These are phyloP conservation scores for Coronaproctus castanopsis DNA, from an alignment of 2,888 invertebrate genomes.

Conservation along the genomic window DNA sequence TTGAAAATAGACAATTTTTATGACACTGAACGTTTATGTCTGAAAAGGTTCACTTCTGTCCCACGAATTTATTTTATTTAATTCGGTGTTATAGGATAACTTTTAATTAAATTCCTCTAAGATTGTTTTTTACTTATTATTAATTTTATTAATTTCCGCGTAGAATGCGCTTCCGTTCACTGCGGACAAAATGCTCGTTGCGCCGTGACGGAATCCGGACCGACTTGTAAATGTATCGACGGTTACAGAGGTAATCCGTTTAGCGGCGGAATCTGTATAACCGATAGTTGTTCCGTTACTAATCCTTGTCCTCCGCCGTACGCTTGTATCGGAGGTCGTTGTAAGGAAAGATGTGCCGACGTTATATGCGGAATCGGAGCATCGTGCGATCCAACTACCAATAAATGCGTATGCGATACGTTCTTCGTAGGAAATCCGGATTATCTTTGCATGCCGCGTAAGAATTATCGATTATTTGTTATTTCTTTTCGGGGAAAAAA, in stretches of 20 bases:
- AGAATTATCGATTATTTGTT: slow-evolving; percentile 28
- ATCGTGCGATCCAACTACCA: slow-evolving; percentile 55
- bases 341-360: slow-evolving; percentile 70
- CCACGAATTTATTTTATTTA: too few species aligned
- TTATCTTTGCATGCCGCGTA: slow-evolving; percentile 75
- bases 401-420: slow-evolving; percentile 67
- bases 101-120: too few species aligned
- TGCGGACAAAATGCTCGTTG: slow-evolving; percentile 79
- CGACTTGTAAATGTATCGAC: slow-evolving; percentile 61
- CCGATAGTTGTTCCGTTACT: slow-evolving; percentile 58
- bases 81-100: too few species aligned
- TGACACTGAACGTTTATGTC: too few species aligned
- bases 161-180: slow-evolving; percentile 57
- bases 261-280: slow-evolving; percentile 64
- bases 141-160: too few species aligned
- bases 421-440: slow-evolving; percentile 78
- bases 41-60: too few species aligned
- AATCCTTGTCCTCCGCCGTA: slow-evolving; percentile 57
- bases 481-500: neutral
- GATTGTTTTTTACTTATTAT: too few species aligned
- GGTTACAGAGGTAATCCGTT: slow-evolving; percentile 76
- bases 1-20: too few species aligned
- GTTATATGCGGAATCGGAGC: slow-evolving; percentile 76
- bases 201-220: slow-evolving; percentile 59
- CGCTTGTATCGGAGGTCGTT: slow-evolving; percentile 68